Base-by-base conservation (phyloP, 2,113 vertebrate genomes). In the Melanerpes aurifrons region DNA sequence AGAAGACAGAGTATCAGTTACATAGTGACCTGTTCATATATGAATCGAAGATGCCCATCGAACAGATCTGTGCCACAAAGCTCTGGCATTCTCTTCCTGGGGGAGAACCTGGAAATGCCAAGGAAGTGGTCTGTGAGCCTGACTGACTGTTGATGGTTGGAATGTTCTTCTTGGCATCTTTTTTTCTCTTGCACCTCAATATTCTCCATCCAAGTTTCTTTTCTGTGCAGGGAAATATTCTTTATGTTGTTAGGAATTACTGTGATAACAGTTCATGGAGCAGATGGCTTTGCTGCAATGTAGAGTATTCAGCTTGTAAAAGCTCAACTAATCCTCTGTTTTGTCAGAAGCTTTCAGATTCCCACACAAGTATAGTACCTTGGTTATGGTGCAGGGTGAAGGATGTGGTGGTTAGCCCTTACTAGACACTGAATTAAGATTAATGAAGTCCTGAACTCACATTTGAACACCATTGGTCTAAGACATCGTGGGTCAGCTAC, bases 271-370 rank as follows among this genome's bases (percentile, higher is more conserved):
- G 7, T 48, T 21, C 31, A 6, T 6, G 12, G 28, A 62, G 4
- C 31, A 14, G 5, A 18, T 89, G 62, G 54, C 13, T 67, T 66
- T 31, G 10, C 32, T 89, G n/a, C 31, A 47, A 12, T 8, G 1
- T 32, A 18, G 48, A n/a, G 5, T 3, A 21, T 77, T 70, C 64
- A 66, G 18, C 19, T 26, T 87, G 29, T 18, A 80, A n/a, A 89
- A 69, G 8, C 29, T 77, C 54, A 21, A 0, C 47, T 58, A 12
- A 62, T 69, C 37, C 85, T 66, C 6, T 3, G 4, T 0, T 0
- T 35, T 82, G n/a, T 28, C 40, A 73, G 26, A 29, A 73, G 14
- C 26, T 73, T 87, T 59, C 32, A 26, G 13, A 31, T 40, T 82
- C 50, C 43, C 58, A 35, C 43, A 7, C 53, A 28, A 28, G 12